Base-by-base conservation (phyloP, 2,113 vertebrate genomes). In the Empidonax alnorum region DNA sequence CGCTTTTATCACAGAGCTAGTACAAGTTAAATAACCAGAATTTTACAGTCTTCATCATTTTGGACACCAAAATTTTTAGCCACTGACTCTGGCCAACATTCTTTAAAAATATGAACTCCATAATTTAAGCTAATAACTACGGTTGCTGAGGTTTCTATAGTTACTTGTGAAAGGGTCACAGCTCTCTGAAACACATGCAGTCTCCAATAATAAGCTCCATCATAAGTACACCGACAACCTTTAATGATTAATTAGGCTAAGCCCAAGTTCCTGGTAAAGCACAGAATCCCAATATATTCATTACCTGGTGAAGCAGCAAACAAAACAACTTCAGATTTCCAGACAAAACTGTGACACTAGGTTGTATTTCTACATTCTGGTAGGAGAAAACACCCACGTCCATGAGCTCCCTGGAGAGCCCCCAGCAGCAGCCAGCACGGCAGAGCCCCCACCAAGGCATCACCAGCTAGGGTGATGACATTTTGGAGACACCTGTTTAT, bases 201-300 rank as follows among this genome's bases (percentile, higher is more conserved):
- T 82, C 73, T 96, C 94, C 97, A 96, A 97, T 97, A 98, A 98
- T 96, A 97, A 98, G 94, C 96, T 75, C 39, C 96, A 97, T 95
- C 93, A 96, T 77, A 41, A 97, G 97, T 87, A 97, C 22, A 58
- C 94, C 97, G 97, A 97, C 97, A 98, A 96, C 84, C 95, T 93
- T 97, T 98, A 98, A 98, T 95, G 96, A 98, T 96, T 97, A 98
- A 98, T 98, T 98, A 98, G 90, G 85, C 91, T 92, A 96, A 97
- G 93, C 96, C 89, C 84, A 97, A 96, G 93, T 89, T 97, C 94
- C 90, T 95, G 92, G 94, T 95, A 97, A 95, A 92, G 96, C 88
- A 87, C 27, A 86, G 91, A 93, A 96, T 93, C 90, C 90, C 78
- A 96, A 89, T 75, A 82, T 20, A 90, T 56, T 87, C 28, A 21